phyloP scores from a whole-genome alignment of 2,797 vertebrate species.

The Thunnus albacares region DNA sequence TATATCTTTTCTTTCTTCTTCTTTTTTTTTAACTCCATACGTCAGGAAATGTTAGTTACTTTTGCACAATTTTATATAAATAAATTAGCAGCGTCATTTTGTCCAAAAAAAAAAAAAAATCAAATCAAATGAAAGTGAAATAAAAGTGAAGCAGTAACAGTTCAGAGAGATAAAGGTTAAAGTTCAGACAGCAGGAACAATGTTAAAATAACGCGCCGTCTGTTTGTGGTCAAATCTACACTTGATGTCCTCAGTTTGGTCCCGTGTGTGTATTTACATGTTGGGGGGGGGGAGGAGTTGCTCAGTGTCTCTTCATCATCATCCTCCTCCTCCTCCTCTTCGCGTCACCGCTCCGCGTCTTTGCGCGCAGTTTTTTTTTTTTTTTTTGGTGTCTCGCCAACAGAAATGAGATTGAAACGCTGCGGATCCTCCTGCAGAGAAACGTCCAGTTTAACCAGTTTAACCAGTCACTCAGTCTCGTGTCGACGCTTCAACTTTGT shows the following conservation, averaged over 20 bases:
- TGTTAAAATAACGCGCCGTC: background rate
- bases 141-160: constrained; percentile 60
- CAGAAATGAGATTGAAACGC: background rate
- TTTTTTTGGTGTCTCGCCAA: constrained; percentile 1
- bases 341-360: background rate
- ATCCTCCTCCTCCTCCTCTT: constrained; percentile 2
- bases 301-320: background rate
- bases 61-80: constrained; percentile 85
- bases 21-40: constrained; percentile 63
- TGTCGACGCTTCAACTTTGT: background rate
- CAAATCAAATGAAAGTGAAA: constrained; percentile 36
- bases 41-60: constrained; percentile 88
- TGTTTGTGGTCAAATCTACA: constrained; percentile 44
- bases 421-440: constrained; percentile 2
- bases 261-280: constrained; percentile 78
- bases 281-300: background rate
- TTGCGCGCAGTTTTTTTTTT: constrained; percentile 25
- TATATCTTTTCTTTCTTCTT: constrained; percentile 76
- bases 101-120: constrained; percentile 50
- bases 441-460: background rate
- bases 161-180: constrained; percentile 17
- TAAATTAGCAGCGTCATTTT: constrained; percentile 90
- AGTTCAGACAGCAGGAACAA: constrained; percentile 18
- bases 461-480: background rate
- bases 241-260: constrained; percentile 64